A percentile compares a stretch with the other conserved stretches of the same genome.
These are phyloP conservation scores for Phrynosoma blainvillii DNA, from an alignment of 2,113 vertebrate species.

Conservation along the genomic window DNA sequence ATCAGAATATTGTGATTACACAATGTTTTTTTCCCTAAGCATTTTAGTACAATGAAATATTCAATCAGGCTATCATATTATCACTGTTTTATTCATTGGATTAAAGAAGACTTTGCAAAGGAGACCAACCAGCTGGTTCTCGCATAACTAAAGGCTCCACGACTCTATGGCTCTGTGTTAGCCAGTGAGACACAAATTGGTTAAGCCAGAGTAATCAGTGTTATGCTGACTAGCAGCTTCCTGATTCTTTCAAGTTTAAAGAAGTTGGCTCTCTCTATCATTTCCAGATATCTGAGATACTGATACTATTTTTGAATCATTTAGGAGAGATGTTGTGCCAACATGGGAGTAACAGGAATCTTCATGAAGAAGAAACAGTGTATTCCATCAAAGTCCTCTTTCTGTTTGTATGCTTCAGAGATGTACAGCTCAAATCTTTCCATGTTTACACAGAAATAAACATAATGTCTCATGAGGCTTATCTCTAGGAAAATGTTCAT, in stretches of 20 bases:
- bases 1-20: conserved; percentile 67
- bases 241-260: background rate
- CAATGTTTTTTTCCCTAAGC: conserved; percentile 62
- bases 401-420: background rate
- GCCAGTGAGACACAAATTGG: too few relatives aligned
- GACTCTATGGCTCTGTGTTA: background rate
- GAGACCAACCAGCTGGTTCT: background rate
- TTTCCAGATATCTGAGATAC: background rate
- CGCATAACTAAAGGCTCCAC: background rate
- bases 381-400: background rate
- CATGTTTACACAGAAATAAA: background rate
- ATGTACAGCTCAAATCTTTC: background rate
- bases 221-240: background rate
- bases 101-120: background rate
- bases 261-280: background rate
- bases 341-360: background rate
- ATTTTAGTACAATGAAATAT: conserved; percentile 65
- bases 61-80: conserved; percentile 48
- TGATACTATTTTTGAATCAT: background rate
- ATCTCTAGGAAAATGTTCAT: background rate
- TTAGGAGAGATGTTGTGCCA: background rate
- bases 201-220: background rate
- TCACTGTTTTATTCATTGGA: conserved; percentile 33
- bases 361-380: background rate
- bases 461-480: background rate